Evolutionary conservation across 2,888 invertebrate genomes (phyloP), one percentile per base, ranked within the genome.

Genomic region (Pedicia rivosa): DNA sequence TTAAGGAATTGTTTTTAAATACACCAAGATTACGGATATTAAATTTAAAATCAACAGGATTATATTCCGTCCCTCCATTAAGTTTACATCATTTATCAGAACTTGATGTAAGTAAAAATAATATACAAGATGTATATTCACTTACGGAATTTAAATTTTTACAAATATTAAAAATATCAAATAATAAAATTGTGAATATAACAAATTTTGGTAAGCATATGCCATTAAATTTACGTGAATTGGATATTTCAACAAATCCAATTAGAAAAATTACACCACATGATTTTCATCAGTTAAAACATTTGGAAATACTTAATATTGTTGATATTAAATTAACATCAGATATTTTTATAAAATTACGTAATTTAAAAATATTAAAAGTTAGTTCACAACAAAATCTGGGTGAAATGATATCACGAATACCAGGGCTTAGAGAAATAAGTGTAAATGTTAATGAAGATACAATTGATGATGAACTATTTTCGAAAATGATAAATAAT

Each of bases 1-100:
- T 84, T 54, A 83, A 84, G 53, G 86, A 88, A 60, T 68, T 88
- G 35, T 83, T 88, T 54, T 79, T 87, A 54, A 84, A 86, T 59
- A 72, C 86, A 35, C 84, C 82, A 37, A 78, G 79, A 52, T 67
- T 90, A 44, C 74, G 81, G 54, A 71, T 76, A 53, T 67, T 90
- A 47, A 78, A 74, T 53, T 66, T 90, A 50, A 75, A 79, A 37
- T 74, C 74, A 54, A 75, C 81, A 57, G 81, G 81, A 43, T 71
- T 90, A 49, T 75, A 71, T 50, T 70, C 72, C 36, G 68, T 84
- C 50, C 88, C 88, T 40, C 71, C 76, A 47, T 65, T 84, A 45
- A 77, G 83, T 45, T 64, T 90, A 47, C 76, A 76, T 12, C 77
- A 80, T 56, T 68, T 90, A 48, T 74, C 81, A 26, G 71, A 74